phyloP scores from a whole-genome alignment of 2,113 vertebrate species.

The Rallus limicola region DNA sequence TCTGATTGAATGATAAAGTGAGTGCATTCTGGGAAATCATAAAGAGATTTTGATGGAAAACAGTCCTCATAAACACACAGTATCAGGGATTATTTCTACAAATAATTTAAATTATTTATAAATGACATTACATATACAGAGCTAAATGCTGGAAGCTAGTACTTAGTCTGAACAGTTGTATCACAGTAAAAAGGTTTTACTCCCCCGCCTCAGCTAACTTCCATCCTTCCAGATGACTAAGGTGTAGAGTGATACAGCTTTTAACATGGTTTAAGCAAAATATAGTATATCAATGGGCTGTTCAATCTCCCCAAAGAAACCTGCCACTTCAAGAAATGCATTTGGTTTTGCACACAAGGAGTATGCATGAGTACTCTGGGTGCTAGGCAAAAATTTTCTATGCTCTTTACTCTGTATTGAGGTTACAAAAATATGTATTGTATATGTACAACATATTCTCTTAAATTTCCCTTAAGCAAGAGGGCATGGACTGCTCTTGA shows the following conservation, averaged over 20 bases:
- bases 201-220: neutral
- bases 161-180: neutral
- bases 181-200: neutral
- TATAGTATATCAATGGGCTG: no score
- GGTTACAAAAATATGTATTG: neutral
- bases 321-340: neutral
- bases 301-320: neutral
- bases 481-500: neutral
- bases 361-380: neutral
- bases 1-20: neutral
- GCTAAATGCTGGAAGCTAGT: neutral
- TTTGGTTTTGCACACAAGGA: neutral
- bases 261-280: neutral
- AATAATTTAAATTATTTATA: neutral
- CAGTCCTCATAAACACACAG: neutral
- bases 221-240: neutral
- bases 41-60: neutral
- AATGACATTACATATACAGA: neutral
- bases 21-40: neutral
- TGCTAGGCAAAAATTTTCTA: neutral
- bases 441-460: neutral
- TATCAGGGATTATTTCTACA: neutral
- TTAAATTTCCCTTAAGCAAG: fast-evolving
- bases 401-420: neutral
- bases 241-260: neutral